Evolutionary conservation across 2,113 vertebrate species (phyloP), one percentile per base, ranked within the genome.

Genomic region (Ailurus styani): DNA sequence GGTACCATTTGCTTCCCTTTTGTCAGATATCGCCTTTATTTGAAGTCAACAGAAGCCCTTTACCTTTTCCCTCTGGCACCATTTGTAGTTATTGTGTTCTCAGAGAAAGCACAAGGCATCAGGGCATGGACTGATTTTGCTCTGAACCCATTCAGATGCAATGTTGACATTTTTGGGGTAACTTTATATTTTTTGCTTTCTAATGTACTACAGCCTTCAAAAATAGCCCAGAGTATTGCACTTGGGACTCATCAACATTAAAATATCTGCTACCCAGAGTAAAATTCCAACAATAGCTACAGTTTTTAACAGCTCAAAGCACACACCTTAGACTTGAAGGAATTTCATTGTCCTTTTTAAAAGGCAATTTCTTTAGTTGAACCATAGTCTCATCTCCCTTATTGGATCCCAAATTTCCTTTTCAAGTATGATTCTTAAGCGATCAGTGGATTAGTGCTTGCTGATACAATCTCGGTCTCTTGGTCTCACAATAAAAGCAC

Each of bases 1-100:
- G 95, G 93, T 96, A 90, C 94, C 88, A 78, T 91, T 92, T 87
- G 52, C 94, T 90, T 90, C 90, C 70, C 52, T 55, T 93, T 93
- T 97, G 90, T 91, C 88, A 94, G 89, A 57, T 60, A 45, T 77
- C 2, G 7, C 64, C 89, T 96, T 93, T 92, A 87, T 91, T 66
- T 77, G 91, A 96, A 96, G 79, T 25, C 20, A 92, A 27, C 40
- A 72, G 18, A 97, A 96, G 81, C 55, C 68, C 57, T 91, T 64
- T 5, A 13, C 50, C 34, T 40, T 11, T 37, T 95, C 40, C 93
- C 25, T 84, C 40, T 23, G 81, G 66, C 90, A 23, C 3, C n/a
- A 6, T 68, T 81, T 62, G 27, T 40, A 64, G 7, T 72, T 54
- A 50, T 11, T 92, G 79, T 11, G 25, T 77, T 64, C 29, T 87